phyloP scores from a whole-genome alignment of 2,797 vertebrate species.

The Neosilurus mollespiculum region DNA sequence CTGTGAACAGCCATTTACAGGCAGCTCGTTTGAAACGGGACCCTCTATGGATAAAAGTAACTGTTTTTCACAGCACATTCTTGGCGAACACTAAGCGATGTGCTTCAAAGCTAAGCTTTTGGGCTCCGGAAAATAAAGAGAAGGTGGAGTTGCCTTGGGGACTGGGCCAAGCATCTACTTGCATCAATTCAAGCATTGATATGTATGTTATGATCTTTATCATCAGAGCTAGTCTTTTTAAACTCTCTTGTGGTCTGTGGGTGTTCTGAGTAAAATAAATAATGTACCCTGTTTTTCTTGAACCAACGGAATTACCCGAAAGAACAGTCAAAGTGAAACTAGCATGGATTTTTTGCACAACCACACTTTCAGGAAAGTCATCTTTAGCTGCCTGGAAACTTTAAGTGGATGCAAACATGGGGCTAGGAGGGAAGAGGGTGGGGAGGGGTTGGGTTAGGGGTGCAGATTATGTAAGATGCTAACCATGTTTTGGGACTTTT shows the following conservation, averaged over 20 bases:
- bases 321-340: background rate
- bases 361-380: background rate
- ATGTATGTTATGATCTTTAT: conserved; percentile 40
- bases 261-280: conserved; percentile 29
- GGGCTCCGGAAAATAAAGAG: conserved; percentile 41
- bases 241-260: conserved; percentile 12
- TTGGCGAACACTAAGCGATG: conserved; percentile 22
- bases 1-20: conserved; percentile 42
- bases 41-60: conserved; percentile 46
- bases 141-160: conserved; percentile 28
- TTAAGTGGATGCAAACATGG: background rate
- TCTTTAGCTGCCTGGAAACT: background rate
- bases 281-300: conserved; percentile 8
- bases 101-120: conserved; percentile 37
- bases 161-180: conserved; percentile 25
- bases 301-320: background rate
- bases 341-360: background rate
- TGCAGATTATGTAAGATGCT: conserved; percentile 1
- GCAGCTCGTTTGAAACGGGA: conserved; percentile 41
- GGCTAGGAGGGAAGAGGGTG: background rate
- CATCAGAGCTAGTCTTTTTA: conserved; percentile 24
- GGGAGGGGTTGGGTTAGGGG: background rate
- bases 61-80: conserved; percentile 46
- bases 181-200: conserved; percentile 41
- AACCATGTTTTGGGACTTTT: conserved; percentile 16